Percentiles rank a stretch among this genome's conserved stretches.
These are phyloP conservation scores for Drosophila seguyi DNA, from an alignment of 1,140 invertebrate species.

Conservation along the genomic window DNA sequence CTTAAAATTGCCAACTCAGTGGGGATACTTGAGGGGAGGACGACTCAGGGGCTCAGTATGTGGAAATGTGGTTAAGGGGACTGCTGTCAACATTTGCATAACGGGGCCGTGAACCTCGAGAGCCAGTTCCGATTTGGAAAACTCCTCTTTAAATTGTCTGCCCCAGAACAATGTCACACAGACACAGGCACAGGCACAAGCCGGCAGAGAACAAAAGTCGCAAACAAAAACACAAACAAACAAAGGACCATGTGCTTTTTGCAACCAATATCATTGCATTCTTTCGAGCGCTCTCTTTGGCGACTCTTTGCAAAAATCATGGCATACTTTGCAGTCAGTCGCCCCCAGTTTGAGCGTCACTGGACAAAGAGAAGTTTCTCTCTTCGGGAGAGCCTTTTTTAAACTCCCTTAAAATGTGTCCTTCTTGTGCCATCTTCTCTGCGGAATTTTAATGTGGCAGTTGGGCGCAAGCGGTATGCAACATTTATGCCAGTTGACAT, in stretches of 20 bases:
- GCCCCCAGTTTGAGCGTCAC: conserved; percentile 56
- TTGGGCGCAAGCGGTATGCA: conserved; percentile 38
- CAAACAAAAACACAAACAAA: conserved; percentile 29
- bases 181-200: conserved; percentile 10
- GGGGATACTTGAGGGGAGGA: neutral
- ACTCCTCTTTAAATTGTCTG: conserved; percentile 38
- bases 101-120: conserved; percentile 69
- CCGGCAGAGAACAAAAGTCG: neutral
- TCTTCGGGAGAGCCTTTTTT: conserved; percentile 8
- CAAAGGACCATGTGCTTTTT: conserved; percentile 10
- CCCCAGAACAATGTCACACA: conserved; percentile 51
- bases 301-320: neutral
- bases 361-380: conserved; percentile 17
- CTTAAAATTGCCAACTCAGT: conserved; percentile 74
- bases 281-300: neutral
- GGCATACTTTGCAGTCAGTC: conserved; percentile 47
- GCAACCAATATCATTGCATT: neutral
- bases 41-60: neutral
- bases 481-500: conserved; percentile 82
- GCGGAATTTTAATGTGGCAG: conserved; percentile 71
- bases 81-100: conserved; percentile 72
- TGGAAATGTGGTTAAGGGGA: conserved; percentile 37
- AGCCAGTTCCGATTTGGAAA: conserved; percentile 20
- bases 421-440: conserved; percentile 22
- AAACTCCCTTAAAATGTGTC: conserved; percentile 42